These are phyloP conservation scores for Ciona savignyi DNA, from an alignment of 23 tunicate genomes.

Conservation along the genomic window DNA sequence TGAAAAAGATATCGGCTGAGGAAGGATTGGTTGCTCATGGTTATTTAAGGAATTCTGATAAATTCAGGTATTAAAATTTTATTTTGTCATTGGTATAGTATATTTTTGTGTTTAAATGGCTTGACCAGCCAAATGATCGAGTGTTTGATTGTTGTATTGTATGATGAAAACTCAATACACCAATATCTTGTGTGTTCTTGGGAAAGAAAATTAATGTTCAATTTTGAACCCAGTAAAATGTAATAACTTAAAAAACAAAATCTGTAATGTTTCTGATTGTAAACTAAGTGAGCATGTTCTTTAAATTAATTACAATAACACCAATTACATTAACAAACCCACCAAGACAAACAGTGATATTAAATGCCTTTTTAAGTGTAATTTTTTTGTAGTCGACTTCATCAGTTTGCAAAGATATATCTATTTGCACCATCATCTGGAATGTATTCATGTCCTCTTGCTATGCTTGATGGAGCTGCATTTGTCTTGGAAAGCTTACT, in stretches of 20 bases:
- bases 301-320: too few relatives aligned
- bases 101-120: too few relatives aligned
- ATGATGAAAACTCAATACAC: too few relatives aligned
- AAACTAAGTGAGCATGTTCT: neutral
- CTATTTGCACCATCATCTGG: slow-evolving; percentile 81
- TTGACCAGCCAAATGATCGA: too few relatives aligned
- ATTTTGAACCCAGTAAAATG: neutral
- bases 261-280: neutral
- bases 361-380: too few relatives aligned
- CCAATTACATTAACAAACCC: too few relatives aligned
- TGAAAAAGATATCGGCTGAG: slow-evolving; percentile 77
- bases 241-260: neutral
- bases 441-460: slow-evolving; percentile 87
- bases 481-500: slow-evolving; percentile 47
- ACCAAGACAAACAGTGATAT: too few relatives aligned
- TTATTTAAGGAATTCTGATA: slow-evolving; percentile 62
- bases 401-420: slow-evolving; percentile 78
- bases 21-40: slow-evolving; percentile 90
- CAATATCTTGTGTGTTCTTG: too few relatives aligned
- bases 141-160: too few relatives aligned
- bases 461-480: slow-evolving; percentile 98
- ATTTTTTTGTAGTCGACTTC: slow-evolving; percentile 53
- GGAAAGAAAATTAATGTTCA: too few relatives aligned
- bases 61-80: slow-evolving; percentile 72
- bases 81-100: too few relatives aligned